Conservation (phyloP, 2,797 vertebrate genomes). For the Melanotaenia trifasciata region DNA sequence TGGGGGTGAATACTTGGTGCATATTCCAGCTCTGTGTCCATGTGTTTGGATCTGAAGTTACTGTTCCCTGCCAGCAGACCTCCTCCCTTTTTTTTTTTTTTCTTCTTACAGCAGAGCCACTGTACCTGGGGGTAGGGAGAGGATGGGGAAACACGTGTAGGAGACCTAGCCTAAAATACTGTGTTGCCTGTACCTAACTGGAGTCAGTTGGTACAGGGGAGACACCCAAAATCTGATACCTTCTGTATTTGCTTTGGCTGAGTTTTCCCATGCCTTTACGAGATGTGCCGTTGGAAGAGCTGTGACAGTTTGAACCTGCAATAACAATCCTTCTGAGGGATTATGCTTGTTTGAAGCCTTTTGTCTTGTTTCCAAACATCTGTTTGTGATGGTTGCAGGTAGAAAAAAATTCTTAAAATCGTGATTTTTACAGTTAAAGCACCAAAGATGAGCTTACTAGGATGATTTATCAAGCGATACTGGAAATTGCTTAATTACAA, state of each 20-base stretch:
- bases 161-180: conserved; percentile 42
- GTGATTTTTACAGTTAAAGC: conserved; percentile 1
- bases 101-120: conserved; percentile 61
- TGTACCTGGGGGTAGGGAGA: conserved; percentile 45
- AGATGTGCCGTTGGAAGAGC: conserved; percentile 39
- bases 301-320: conserved; percentile 55
- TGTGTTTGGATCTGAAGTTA: conserved; percentile 61
- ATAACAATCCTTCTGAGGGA: conserved; percentile 32
- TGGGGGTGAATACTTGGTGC: conserved; percentile 12
- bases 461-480: conserved; percentile 48
- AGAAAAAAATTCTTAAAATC: not conserved
- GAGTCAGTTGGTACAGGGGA: conserved; percentile 44
- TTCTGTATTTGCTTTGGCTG: conserved; percentile 65
- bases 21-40: conserved; percentile 29
- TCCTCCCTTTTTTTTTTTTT: conserved; percentile 46
- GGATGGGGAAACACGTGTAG: conserved; percentile 63
- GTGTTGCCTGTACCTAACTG: conserved; percentile 35
- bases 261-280: conserved; percentile 20
- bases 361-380: conserved; percentile 14
- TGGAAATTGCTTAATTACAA: conserved; percentile 55
- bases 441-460: conserved; percentile 21
- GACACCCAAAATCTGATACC: conserved; percentile 49
- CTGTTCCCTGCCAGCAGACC: conserved; percentile 56
- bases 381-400: not conserved
- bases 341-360: conserved; percentile 15